Percentiles rank a stretch among this genome's conserved stretches.
phyloP scores from a whole-genome alignment of 2,113 vertebrate genomes.

The Myiozetetes cayanensis region DNA sequence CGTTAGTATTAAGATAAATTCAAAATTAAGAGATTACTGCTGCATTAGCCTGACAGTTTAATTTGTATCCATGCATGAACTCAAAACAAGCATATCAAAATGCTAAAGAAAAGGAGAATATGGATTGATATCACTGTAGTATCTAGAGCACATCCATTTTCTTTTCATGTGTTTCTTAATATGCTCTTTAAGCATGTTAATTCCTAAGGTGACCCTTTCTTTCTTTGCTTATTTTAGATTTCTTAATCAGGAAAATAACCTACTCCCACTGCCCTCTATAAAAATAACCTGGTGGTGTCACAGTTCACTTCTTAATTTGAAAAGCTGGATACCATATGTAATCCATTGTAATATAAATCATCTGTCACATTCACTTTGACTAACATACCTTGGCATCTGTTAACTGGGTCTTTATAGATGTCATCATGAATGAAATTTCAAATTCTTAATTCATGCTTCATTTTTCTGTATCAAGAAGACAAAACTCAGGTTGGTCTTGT shows the following conservation, averaged over 20 bases:
- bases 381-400: not conserved
- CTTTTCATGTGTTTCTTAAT: not conserved
- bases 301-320: constrained; percentile 14
- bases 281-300: not conserved
- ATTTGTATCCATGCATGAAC: not conserved
- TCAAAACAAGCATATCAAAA: not conserved
- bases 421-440: not conserved
- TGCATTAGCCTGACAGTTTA: not conserved
- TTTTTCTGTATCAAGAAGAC: not conserved
- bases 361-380: not conserved
- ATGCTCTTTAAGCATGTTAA: not conserved
- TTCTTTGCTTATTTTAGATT: constrained; percentile 24
- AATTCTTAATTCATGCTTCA: not conserved
- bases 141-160: not conserved
- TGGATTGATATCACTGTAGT: not conserved
- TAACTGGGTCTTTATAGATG: not conserved
- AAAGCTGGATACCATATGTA: not conserved
- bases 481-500: not conserved
- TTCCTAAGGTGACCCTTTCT: not conserved
- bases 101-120: not conserved
- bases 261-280: not conserved
- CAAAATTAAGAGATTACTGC: not conserved
- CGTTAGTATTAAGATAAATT: not conserved
- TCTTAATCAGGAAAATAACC: constrained; percentile 10
- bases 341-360: not conserved